Evolutionary conservation across 92 coral and sea anemone species (phyloP).

Genomic region (Epizoanthus ramosus): DNA sequence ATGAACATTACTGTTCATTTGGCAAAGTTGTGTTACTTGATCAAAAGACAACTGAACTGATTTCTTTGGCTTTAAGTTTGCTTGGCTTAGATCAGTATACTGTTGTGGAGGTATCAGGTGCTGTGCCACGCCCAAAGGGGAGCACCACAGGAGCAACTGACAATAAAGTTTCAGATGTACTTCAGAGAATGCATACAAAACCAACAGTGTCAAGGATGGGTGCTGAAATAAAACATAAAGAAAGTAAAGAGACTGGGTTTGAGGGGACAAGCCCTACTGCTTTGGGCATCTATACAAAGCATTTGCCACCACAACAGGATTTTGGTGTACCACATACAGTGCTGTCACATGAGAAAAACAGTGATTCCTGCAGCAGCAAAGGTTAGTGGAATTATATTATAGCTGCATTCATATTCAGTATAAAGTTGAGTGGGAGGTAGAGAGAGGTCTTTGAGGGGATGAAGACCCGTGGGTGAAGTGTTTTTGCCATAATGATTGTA

Average conservation of each 20-base stretch:
- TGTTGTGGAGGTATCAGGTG: slow-evolving; percentile 22
- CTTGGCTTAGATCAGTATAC: slow-evolving; percentile 62
- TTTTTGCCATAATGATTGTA: too few relatives aligned
- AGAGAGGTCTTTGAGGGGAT: too few relatives aligned
- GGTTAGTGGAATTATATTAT: too few relatives aligned
- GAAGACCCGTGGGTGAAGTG: too few relatives aligned
- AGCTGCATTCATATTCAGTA: too few relatives aligned
- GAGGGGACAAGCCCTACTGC: background rate
- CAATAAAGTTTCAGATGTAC: background rate
- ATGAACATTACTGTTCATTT: slow-evolving; percentile 85
- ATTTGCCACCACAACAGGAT: too few relatives aligned
- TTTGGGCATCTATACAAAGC: too few relatives aligned
- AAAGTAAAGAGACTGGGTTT: background rate
- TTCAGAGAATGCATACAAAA: background rate
- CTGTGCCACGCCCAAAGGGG: slow-evolving; percentile 1
- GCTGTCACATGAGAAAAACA: too few relatives aligned
- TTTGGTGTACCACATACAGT: too few relatives aligned
- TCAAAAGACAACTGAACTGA: slow-evolving; percentile 40
- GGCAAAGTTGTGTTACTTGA: slow-evolving; percentile 59
- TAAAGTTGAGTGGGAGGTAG: too few relatives aligned
- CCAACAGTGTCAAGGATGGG: background rate
- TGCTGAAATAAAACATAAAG: background rate
- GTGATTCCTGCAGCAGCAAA: too few relatives aligned
- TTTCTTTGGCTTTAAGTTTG: slow-evolving; percentile 44
- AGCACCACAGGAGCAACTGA: background rate